phyloP scores from a whole-genome alignment of 2,797 vertebrate genomes.

The Steatocranus sp. region DNA sequence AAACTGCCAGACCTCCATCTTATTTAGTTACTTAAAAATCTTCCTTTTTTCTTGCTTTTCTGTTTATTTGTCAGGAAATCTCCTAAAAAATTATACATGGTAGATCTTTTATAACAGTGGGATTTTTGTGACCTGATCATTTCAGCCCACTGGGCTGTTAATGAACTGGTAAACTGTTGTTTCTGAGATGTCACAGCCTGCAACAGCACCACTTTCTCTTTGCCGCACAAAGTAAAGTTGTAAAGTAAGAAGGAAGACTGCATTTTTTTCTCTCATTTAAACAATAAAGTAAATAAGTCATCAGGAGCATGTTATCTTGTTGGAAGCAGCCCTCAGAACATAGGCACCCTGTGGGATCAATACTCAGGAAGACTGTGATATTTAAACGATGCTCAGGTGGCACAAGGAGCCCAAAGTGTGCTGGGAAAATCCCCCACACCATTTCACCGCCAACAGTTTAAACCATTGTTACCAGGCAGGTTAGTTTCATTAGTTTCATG shows the following conservation, averaged over 20 bases:
- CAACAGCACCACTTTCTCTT: background rate
- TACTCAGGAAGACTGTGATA: fast-evolving
- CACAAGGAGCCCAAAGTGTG: background rate
- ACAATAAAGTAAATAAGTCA: background rate
- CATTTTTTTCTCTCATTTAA: background rate
- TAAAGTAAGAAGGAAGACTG: background rate
- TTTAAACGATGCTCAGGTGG: background rate
- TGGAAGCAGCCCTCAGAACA: background rate
- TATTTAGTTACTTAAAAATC: background rate
- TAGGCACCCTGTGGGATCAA: background rate
- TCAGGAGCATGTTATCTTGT: background rate
- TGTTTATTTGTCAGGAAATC: fast-evolving
- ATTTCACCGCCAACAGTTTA: background rate
- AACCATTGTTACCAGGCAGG: background rate
- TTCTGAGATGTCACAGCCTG: background rate
- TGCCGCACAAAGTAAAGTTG: fast-evolving
- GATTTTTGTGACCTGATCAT: background rate
- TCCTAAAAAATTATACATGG: fast-evolving
- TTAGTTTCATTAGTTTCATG: background rate
- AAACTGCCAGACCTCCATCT: background rate
- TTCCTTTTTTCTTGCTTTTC: background rate
- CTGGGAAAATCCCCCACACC: background rate
- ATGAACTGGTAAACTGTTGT: background rate
- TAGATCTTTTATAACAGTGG: fast-evolving
- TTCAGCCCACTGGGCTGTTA: fast-evolving